phyloP scores from a whole-genome alignment of 92 coral and sea anemone species.

The Micromussa lordhowensis region DNA sequence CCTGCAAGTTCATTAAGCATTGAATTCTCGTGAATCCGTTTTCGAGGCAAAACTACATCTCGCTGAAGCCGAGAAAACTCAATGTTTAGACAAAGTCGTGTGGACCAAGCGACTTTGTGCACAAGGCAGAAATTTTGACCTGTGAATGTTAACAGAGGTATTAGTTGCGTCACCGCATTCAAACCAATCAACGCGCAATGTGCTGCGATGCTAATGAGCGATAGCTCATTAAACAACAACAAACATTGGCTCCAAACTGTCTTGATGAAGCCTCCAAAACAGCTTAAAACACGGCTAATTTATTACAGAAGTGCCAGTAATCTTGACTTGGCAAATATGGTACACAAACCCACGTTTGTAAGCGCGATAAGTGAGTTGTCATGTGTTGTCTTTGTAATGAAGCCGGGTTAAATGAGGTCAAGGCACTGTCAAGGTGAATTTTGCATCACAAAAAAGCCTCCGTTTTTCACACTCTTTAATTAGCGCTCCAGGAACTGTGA shows the following conservation, averaged over 20 bases:
- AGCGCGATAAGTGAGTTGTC: neutral
- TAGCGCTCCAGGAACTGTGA: slow-evolving; percentile 5
- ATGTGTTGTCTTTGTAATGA: neutral
- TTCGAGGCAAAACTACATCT: neutral
- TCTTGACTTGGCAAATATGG: neutral
- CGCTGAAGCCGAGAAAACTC: neutral
- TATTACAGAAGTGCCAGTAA: slow-evolving; percentile 10
- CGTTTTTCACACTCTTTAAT: slow-evolving; percentile 15
- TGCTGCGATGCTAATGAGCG: slow-evolving; percentile 5
- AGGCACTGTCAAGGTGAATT: neutral
- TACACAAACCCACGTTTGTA: slow-evolving; percentile 1
- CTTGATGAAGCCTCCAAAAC: slow-evolving; percentile 2
- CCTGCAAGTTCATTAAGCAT: neutral
- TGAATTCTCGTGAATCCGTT: neutral
- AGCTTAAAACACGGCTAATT: slow-evolving; percentile 7
- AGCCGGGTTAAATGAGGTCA: slow-evolving; percentile 4
- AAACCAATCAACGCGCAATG: slow-evolving; percentile 7
- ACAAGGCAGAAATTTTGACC: slow-evolving; percentile 20
- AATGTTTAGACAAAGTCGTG: slow-evolving; percentile 27
- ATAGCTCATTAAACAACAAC: neutral
- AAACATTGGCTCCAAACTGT: slow-evolving; percentile 13
- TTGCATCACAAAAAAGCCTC: slow-evolving; percentile 59
- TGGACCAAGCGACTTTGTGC: slow-evolving; percentile 7
- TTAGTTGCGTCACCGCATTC: slow-evolving; percentile 30
- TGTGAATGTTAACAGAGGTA: slow-evolving; percentile 23